Conservation (phyloP, 2,113 vertebrate genomes). For the Callospermophilus lateralis region DNA sequence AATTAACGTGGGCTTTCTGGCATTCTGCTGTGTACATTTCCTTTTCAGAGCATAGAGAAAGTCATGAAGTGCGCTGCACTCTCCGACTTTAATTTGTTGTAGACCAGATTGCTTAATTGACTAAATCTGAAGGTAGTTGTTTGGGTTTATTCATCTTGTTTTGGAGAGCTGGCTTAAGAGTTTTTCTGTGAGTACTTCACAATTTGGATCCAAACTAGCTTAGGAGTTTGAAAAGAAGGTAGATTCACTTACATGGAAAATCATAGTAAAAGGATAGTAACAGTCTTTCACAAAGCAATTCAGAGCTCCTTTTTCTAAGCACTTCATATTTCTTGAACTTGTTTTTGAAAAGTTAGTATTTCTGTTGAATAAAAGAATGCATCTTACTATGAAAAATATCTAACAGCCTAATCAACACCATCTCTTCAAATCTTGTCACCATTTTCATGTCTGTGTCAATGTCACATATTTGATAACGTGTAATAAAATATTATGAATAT, state of each 20-base stretch:
- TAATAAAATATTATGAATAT: slow-evolving; percentile 30
- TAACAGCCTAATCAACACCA: background rate
- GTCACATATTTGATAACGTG: background rate
- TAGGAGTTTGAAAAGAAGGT: slow-evolving; percentile 36
- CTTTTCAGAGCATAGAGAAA: slow-evolving; percentile 56
- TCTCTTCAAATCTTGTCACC: slow-evolving; percentile 18
- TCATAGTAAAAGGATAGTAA: background rate
- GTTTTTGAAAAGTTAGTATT: slow-evolving; percentile 42
- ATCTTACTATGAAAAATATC: background rate
- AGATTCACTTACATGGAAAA: slow-evolving; percentile 39
- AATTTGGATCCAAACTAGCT: background rate
- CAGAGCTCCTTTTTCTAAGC: background rate
- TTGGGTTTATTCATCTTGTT: background rate
- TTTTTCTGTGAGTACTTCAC: slow-evolving; percentile 22
- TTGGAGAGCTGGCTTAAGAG: slow-evolving; percentile 47
- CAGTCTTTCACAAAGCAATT: slow-evolving; percentile 4
- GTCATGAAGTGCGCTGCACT: slow-evolving; percentile 38
- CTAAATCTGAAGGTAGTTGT: slow-evolving; percentile 2
- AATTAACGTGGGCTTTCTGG: slow-evolving; percentile 43
- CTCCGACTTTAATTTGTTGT: background rate
- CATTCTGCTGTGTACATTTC: background rate
- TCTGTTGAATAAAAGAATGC: slow-evolving; percentile 23
- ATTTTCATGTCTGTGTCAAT: background rate
- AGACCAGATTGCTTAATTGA: slow-evolving; percentile 17
- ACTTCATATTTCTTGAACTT: slow-evolving; percentile 31